A percentile compares a stretch with the other conserved stretches of the same genome.
These are phyloP conservation scores for Peromyscus aztecus DNA, from an alignment of 2,797 vertebrate genomes.

Conservation along the genomic window DNA sequence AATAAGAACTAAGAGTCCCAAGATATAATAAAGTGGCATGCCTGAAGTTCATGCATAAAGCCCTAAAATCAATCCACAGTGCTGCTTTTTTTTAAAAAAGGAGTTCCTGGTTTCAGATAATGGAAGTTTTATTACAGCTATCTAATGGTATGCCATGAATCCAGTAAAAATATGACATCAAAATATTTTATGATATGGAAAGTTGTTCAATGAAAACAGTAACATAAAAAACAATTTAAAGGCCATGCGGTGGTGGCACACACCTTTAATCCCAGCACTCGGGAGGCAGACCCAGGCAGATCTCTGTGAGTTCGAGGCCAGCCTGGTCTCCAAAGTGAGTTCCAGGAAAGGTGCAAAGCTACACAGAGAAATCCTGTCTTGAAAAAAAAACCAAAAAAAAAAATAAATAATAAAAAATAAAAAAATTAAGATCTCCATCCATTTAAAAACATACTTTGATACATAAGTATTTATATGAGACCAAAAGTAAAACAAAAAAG, in stretches of 20 bases:
- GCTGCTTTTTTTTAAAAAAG: not conserved
- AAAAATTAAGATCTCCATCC: constrained; percentile 22
- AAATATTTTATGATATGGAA: constrained; percentile 23
- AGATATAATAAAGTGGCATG: not conserved
- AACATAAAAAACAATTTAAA: constrained; percentile 21
- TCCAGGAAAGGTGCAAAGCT: too few relatives aligned
- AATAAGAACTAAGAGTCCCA: not conserved
- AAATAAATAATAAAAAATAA: too few relatives aligned
- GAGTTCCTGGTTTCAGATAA: not conserved
- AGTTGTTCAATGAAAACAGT: constrained; percentile 18
- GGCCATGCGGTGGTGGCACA: too few relatives aligned
- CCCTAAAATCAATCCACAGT: not conserved
- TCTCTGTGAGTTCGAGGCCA: too few relatives aligned
- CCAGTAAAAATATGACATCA: constrained; percentile 43
- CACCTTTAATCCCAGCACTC: too few relatives aligned
- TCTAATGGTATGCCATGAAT: constrained; percentile 11
- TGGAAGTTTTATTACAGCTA: not conserved
- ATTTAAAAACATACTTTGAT: constrained; percentile 38
- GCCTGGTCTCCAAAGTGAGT: too few relatives aligned
- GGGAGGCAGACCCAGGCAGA: too few relatives aligned
- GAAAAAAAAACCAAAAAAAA: too few relatives aligned
- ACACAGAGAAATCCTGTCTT: too few relatives aligned
- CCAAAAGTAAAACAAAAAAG: not conserved
- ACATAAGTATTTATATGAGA: not conserved
- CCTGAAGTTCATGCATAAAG: too few relatives aligned